phyloP scores from a whole-genome alignment of 2,113 vertebrate genomes.

The Leiothrix lutea region DNA sequence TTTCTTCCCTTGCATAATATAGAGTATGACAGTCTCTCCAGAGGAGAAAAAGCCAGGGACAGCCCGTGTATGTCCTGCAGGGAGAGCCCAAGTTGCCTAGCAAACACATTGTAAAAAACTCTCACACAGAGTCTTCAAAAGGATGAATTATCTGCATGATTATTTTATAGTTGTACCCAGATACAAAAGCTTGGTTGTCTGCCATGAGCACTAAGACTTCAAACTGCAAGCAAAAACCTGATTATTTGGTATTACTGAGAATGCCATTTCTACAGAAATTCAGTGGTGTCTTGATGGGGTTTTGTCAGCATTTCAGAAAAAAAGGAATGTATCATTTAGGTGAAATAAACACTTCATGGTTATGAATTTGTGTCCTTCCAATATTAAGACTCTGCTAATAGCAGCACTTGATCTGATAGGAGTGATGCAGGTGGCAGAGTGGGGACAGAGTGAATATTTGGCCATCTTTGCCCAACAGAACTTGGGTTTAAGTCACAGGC shows the following conservation, averaged over 20 bases:
- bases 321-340: neutral
- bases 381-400: neutral
- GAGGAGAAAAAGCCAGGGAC: neutral
- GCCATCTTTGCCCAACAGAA: neutral
- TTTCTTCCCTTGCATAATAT: neutral
- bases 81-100: neutral
- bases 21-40: neutral
- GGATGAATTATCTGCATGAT: neutral
- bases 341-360: neutral
- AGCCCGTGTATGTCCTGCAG: neutral
- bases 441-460: neutral
- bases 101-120: neutral
- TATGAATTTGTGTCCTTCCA: neutral
- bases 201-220: neutral
- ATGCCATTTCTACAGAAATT: neutral
- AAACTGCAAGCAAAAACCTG: neutral
- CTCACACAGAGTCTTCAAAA: neutral
- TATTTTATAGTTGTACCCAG: neutral
- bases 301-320: neutral
- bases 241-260: conserved; percentile 9
- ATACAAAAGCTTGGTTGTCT: neutral
- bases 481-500: neutral
- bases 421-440: neutral
- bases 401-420: neutral
- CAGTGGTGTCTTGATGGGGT: neutral